phyloP scores from a whole-genome alignment of 2,888 invertebrate species.

The Axea sp. region DNA sequence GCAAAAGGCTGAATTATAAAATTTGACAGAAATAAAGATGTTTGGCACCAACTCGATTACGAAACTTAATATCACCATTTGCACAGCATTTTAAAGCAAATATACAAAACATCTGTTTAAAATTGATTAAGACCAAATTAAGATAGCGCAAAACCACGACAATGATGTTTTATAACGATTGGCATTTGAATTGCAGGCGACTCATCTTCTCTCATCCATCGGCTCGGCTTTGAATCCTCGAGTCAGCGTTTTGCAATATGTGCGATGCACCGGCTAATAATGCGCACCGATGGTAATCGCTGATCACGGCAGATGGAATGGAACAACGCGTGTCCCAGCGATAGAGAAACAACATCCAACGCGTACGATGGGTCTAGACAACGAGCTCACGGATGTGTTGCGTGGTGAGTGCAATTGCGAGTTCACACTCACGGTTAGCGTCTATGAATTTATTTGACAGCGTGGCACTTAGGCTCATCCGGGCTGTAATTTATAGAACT shows the following conservation, averaged over 20 bases:
- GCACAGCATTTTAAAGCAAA: slow-evolving; percentile 12
- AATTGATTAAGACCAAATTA: slow-evolving; percentile 37
- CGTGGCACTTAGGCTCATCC: no score
- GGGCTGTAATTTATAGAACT: no score
- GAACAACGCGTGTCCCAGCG: slow-evolving; percentile 23
- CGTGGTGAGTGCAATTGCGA: slow-evolving; percentile 64
- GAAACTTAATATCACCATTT: no score
- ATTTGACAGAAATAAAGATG: no score
- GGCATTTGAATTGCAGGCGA: slow-evolving; percentile 45
- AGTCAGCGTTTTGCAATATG: slow-evolving; percentile 45
- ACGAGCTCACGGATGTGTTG: slow-evolving; percentile 64
- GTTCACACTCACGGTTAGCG: slow-evolving; percentile 6
- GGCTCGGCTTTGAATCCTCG: slow-evolving; percentile 1
- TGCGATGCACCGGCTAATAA: slow-evolving; percentile 21
- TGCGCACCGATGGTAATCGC: slow-evolving; percentile 32
- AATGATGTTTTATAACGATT: slow-evolving; percentile 23
- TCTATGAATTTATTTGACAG: slow-evolving; percentile 3
- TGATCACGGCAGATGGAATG: slow-evolving; percentile 46
- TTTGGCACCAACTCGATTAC: no score
- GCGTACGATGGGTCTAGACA: slow-evolving; percentile 65
- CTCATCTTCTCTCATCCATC: slow-evolving; percentile 4
- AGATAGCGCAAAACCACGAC: slow-evolving; percentile 14
- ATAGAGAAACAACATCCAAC: slow-evolving; percentile 11
- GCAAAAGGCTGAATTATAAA: no score
- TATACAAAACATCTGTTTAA: slow-evolving; percentile 30